Evolutionary conservation across 23 tunicate genomes (phyloP).

Genomic region (Halocynthia roretzi): DNA sequence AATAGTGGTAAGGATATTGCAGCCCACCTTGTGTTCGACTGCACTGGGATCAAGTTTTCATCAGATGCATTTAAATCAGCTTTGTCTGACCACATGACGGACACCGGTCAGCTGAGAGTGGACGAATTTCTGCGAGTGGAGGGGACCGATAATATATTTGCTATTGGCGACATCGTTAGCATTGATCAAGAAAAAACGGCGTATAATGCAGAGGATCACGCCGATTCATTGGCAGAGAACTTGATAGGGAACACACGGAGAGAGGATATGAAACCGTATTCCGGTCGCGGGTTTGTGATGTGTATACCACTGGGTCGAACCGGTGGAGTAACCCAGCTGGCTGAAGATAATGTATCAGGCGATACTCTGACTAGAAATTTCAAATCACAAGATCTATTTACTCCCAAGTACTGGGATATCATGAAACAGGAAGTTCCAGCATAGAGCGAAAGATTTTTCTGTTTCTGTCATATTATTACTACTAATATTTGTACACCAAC

Average conservation of each 20-base stretch:
- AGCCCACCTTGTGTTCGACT: constrained; percentile 12
- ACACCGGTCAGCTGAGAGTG: constrained; percentile 11
- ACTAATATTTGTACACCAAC: no score
- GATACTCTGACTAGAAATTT: constrained; percentile 18
- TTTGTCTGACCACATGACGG: neutral
- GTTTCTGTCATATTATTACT: no score
- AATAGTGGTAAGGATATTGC: constrained; percentile 18
- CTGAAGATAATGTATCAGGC: neutral
- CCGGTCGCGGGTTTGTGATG: constrained; percentile 10
- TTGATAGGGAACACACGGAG: neutral
- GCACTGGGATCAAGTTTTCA: neutral
- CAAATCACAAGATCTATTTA: constrained; percentile 7
- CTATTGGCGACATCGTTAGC: constrained; percentile 17
- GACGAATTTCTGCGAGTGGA: constrained; percentile 17
- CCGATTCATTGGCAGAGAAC: constrained; percentile 2
- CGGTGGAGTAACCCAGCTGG: constrained; percentile 14
- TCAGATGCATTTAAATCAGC: neutral
- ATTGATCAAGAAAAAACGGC: constrained; percentile 21
- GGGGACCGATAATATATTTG: constrained; percentile 14
- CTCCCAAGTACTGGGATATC: constrained; percentile 2
- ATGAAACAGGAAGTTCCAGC: constrained; percentile 14
- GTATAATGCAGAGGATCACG: constrained; percentile 2
- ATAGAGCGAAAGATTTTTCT: no score
- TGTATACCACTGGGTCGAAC: constrained; percentile 22
- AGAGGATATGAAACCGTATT: neutral